Evolutionary conservation across 2,113 vertebrate species (phyloP).

Genomic region (Tragelaphus scriptus): DNA sequence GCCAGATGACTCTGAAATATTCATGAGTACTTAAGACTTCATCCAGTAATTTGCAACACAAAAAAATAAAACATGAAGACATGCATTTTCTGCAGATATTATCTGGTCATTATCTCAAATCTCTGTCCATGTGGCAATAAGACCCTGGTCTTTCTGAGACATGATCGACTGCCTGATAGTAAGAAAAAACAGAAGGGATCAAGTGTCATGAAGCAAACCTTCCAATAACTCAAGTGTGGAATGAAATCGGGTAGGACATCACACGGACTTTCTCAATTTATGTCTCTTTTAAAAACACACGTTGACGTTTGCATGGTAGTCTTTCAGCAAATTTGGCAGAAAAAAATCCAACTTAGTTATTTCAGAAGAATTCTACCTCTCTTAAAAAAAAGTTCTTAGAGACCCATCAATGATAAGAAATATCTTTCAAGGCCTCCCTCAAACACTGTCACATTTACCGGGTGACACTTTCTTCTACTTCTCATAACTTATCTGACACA

Average conservation of each 20-base stretch:
- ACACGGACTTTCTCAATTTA: not conserved
- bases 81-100: not conserved
- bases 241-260: not conserved
- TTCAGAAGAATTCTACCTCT: constrained; percentile 30
- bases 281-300: constrained; percentile 21
- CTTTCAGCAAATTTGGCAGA: constrained; percentile 26
- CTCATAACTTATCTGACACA: constrained; percentile 61
- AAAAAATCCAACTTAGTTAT: not conserved
- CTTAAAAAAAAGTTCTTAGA: not conserved
- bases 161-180: not conserved
- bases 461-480: constrained; percentile 66
- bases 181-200: not conserved
- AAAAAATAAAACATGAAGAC: not conserved
- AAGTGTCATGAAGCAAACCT: not conserved
- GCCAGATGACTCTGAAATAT: not conserved
- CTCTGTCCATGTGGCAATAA: not conserved
- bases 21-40: not conserved
- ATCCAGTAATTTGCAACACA: not conserved
- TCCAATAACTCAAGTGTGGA: not conserved
- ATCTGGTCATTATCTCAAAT: not conserved
- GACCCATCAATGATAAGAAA: constrained; percentile 41
- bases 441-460: constrained; percentile 50
- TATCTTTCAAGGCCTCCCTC: constrained; percentile 49
- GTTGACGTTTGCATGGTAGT: constrained; percentile 8
- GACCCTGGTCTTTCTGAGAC: not conserved